phyloP scores from a whole-genome alignment of 2,113 vertebrate species.

The Halichoerus grypus region DNA sequence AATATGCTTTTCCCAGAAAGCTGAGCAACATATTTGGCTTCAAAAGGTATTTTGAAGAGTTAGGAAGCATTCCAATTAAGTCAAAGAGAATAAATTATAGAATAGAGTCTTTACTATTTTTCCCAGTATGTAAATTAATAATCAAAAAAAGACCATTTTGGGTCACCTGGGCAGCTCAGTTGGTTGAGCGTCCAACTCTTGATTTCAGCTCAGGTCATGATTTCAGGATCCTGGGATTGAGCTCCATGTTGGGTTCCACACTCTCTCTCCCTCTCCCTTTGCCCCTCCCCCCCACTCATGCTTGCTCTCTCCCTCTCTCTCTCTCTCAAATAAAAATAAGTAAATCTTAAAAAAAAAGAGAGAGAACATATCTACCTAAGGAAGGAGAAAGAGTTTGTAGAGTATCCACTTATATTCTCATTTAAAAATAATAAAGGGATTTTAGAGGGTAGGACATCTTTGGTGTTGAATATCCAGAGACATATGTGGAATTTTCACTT shows the following conservation, averaged over 20 bases:
- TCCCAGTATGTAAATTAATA: not conserved
- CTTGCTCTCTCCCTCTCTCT: not conserved
- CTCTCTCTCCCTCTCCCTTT: not conserved
- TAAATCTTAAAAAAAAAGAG: not conserved
- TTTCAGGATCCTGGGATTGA: not conserved
- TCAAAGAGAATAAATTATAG: not conserved
- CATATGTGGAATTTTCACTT: not conserved
- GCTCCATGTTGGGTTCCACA: not conserved
- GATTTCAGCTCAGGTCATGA: not conserved
- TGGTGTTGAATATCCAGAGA: not conserved
- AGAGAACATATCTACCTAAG: not conserved
- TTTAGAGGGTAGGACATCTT: not conserved
- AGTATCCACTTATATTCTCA: not conserved
- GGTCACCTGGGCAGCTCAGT: not conserved
- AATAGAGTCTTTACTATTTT: not conserved
- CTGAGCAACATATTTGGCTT: not conserved
- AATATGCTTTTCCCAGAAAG: not conserved
- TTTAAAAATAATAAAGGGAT: not conserved
- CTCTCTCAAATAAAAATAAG: not conserved
- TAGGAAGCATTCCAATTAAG: not conserved
- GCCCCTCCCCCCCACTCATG: not conserved
- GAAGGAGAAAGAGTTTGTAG: not conserved
- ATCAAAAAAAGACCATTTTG: not conserved
- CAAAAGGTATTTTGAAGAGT: conserved; percentile 14
- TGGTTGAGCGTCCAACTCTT: not conserved